Conservation (phyloP, 2,113 vertebrate genomes). For the Lipotes vexillifer region DNA sequence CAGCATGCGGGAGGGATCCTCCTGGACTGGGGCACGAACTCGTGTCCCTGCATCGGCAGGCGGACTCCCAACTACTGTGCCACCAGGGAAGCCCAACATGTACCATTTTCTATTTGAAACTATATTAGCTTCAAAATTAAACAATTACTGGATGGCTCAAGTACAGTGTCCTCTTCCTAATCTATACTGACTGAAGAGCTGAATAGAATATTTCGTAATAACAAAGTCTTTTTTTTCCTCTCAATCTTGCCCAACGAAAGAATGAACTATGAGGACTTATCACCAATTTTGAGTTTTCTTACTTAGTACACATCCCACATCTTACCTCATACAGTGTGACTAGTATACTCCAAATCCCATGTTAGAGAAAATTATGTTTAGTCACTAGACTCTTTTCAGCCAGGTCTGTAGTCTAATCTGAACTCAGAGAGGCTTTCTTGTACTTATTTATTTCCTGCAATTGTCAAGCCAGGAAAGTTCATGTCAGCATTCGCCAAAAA, state of each 20-base stretch:
- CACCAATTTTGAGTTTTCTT: background rate
- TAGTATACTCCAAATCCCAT: background rate
- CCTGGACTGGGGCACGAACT: too few relatives aligned
- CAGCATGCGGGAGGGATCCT: too few relatives aligned
- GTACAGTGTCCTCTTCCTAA: background rate
- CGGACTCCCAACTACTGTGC: too few relatives aligned
- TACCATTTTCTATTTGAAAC: background rate
- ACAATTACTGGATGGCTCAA: background rate
- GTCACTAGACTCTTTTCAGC: background rate
- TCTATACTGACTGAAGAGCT: background rate
- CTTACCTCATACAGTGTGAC: background rate
- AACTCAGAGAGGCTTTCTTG: background rate
- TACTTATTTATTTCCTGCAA: background rate
- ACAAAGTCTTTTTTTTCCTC: background rate
- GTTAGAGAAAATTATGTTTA: background rate
- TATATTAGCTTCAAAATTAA: conserved; percentile 4
- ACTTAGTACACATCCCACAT: background rate
- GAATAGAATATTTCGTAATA: background rate
- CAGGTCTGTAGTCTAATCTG: background rate
- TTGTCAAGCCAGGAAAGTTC: background rate
- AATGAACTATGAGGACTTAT: background rate
- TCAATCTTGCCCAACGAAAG: background rate
- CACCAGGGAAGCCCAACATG: background rate
- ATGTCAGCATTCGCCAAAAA: background rate
- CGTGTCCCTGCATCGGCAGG: too few relatives aligned